These are phyloP conservation scores for Myotis planiceps DNA, from an alignment of 2,797 vertebrate species.

Conservation along the genomic window DNA sequence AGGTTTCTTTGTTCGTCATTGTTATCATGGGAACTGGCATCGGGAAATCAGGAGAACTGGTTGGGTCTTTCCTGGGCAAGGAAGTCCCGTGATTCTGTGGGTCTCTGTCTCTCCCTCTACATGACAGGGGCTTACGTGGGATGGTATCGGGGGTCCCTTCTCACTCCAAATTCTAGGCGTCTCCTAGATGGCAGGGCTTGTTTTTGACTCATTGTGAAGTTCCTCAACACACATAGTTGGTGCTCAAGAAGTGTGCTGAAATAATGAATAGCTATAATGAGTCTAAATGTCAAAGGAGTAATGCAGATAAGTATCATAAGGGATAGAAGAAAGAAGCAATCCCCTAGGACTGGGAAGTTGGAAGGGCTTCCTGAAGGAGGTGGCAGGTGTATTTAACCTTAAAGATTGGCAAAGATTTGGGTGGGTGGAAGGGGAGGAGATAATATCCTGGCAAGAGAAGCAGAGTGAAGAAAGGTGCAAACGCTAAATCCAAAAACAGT, in stretches of 20 bases:
- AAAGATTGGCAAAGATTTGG: not conserved
- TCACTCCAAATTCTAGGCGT: not conserved
- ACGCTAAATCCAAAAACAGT: not conserved
- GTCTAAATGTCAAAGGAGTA: rapidly evolving
- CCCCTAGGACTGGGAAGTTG: not conserved
- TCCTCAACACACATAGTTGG: not conserved
- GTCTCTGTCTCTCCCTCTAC: not conserved
- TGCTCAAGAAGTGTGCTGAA: not conserved
- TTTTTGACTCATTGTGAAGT: not conserved
- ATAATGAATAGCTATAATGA: not conserved
- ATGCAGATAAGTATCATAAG: rapidly evolving
- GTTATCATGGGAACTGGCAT: not conserved
- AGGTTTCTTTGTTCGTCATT: no score
- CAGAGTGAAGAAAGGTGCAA: not conserved
- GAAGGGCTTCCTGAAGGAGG: not conserved
- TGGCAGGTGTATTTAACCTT: not conserved
- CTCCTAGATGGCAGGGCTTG: not conserved
- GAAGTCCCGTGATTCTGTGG: not conserved
- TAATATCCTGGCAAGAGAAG: not conserved
- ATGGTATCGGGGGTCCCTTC: not conserved
- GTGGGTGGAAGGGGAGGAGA: not conserved
- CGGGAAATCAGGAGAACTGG: not conserved
- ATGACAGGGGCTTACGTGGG: not conserved
- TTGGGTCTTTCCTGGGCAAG: not conserved
- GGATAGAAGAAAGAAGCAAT: not conserved